A percentile compares a stretch with the other conserved stretches of the same genome.
Conservation (phyloP, 2,888 invertebrate species). For the Palloptera scutellata region DNA sequence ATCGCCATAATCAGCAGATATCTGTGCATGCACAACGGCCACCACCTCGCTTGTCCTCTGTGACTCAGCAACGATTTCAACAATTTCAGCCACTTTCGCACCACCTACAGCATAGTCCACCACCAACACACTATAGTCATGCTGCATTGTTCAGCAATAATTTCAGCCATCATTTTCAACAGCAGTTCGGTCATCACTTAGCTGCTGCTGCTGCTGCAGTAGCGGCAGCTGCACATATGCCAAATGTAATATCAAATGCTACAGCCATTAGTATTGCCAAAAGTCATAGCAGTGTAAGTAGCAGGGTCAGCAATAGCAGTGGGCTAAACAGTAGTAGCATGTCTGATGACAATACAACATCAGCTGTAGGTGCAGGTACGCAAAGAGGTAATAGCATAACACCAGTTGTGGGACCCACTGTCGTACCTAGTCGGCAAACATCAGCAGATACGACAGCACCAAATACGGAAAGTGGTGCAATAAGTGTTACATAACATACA, state of each 20-base stretch:
- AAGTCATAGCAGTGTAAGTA: conserved; percentile 11
- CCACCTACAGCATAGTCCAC: conserved; percentile 4
- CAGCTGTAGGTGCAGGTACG: conserved; percentile 20
- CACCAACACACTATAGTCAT: conserved; percentile 33
- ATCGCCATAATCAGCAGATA: conserved; percentile 20
- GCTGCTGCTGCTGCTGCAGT: conserved; percentile 42
- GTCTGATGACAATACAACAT: not conserved
- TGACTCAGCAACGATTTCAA: conserved; percentile 31
- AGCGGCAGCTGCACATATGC: conserved; percentile 38
- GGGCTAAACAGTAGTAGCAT: not conserved
- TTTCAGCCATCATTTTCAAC: conserved; percentile 59
- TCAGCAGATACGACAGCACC: conserved; percentile 28
- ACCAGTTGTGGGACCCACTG: conserved; percentile 31
- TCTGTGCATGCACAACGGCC: conserved; percentile 26
- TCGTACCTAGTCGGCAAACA: conserved; percentile 1
- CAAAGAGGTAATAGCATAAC: conserved; percentile 30
- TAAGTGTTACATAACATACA: conserved; percentile 61
- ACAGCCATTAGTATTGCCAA: conserved; percentile 14
- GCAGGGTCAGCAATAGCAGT: not conserved
- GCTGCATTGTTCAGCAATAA: conserved; percentile 44
- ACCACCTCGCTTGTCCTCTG: conserved; percentile 20
- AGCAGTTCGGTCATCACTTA: conserved; percentile 56
- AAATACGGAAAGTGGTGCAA: conserved; percentile 57
- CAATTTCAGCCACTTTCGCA: conserved; percentile 27
- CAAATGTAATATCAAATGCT: conserved; percentile 33